Conservation (phyloP, 2,797 vertebrate genomes). For the Myoxocephalus aenaeus region DNA sequence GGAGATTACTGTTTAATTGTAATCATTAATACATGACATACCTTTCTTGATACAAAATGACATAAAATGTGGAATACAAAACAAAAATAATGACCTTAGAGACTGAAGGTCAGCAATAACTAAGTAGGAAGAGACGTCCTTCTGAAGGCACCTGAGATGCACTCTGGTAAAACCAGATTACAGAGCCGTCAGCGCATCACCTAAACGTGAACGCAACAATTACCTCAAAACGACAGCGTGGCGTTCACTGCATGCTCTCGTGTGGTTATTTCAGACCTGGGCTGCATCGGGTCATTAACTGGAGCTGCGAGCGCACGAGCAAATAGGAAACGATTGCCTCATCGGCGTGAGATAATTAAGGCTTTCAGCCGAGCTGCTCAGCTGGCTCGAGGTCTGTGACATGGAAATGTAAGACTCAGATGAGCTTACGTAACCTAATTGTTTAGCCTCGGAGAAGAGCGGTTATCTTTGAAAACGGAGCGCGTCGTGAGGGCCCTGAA, state of each 20-base stretch:
- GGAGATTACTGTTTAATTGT: background rate
- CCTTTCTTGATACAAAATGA: too few relatives aligned
- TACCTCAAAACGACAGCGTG: background rate
- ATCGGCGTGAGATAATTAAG: constrained; percentile 62
- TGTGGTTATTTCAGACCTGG: constrained; percentile 48
- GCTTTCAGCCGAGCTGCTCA: constrained; percentile 66
- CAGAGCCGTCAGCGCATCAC: background rate
- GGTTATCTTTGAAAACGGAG: constrained; percentile 60
- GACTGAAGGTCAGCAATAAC: background rate
- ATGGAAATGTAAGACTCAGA: constrained; percentile 67
- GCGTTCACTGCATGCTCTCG: constrained; percentile 2
- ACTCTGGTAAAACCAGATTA: too few relatives aligned
- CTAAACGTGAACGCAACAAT: constrained; percentile 15
- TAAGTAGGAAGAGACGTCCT: background rate
- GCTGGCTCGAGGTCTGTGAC: constrained; percentile 71
- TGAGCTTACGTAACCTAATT: constrained; percentile 75
- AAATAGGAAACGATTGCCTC: constrained; percentile 59
- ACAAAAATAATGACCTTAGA: background rate
- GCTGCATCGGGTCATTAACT: constrained; percentile 41
- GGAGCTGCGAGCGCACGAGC: constrained; percentile 32
- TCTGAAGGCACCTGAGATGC: background rate
- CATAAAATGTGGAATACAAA: too few relatives aligned
- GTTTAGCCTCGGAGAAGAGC: constrained; percentile 64
- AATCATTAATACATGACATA: too few relatives aligned
- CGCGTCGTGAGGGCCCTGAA: constrained; percentile 44